Evolutionary conservation across 2,888 invertebrate species (phyloP).

Genomic region (Dryobotodes eremita): DNA sequence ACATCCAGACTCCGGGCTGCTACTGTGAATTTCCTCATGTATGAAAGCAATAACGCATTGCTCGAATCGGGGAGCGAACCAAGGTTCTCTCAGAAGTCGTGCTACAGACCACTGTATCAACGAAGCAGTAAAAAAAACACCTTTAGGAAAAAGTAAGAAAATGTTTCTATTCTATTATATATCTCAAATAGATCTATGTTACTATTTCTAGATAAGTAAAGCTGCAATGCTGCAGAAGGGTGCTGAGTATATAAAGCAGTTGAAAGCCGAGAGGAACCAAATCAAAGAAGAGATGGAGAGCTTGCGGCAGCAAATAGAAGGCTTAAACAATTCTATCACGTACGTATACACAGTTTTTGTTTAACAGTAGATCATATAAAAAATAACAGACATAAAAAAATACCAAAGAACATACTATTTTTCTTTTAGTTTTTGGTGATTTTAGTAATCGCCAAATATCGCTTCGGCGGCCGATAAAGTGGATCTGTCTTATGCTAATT

Average conservation of each 20-base stretch:
- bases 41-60: background rate
- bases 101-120: background rate
- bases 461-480: background rate
- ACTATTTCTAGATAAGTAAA: slow-evolving; percentile 94
- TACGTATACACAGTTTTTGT: slow-evolving; percentile 77
- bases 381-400: background rate
- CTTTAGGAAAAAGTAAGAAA: no score
- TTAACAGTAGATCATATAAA: background rate
- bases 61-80: background rate
- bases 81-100: background rate
- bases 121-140: background rate
- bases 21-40: background rate
- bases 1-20: no score
- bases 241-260: slow-evolving; percentile 97
- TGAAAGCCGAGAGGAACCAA: slow-evolving; percentile 95
- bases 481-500: background rate
- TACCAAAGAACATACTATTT: no score
- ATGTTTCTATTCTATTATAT: background rate
- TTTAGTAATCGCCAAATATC: background rate
- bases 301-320: slow-evolving; percentile 96
- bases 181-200: background rate
- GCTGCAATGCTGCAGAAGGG: slow-evolving; percentile 99
- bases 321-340: slow-evolving; percentile 97
- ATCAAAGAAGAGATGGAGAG: slow-evolving; percentile 97
- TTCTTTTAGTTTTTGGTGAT: background rate